These are phyloP conservation scores for Porphyrio hochstetteri DNA, from an alignment of 2,113 vertebrate genomes.

Conservation along the genomic window DNA sequence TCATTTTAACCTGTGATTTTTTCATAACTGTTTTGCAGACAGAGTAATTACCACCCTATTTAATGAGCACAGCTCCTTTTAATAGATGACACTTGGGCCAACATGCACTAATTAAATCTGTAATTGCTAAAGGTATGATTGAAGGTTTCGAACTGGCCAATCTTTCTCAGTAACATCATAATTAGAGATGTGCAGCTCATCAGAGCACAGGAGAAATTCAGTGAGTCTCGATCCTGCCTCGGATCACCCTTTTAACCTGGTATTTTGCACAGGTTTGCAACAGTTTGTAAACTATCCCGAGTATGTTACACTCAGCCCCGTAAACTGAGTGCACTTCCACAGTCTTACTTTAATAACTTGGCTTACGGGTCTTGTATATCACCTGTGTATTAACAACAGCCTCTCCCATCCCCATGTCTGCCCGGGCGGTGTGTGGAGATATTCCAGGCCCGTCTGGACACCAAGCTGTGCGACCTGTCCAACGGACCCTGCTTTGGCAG, in stretches of 20 bases:
- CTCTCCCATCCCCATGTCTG: background rate
- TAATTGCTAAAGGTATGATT: background rate
- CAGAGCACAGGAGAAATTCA: background rate
- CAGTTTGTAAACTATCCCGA: background rate
- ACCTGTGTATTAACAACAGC: background rate
- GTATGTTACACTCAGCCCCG: background rate
- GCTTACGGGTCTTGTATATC: background rate
- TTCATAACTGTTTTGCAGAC: background rate
- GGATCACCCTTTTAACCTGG: background rate
- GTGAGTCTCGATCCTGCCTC: background rate
- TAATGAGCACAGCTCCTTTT: background rate
- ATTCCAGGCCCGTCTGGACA: too few species aligned
- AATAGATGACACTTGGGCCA: background rate
- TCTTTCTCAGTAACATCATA: accelerated
- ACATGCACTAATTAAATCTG: conserved; percentile 13
- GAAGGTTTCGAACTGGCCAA: background rate
- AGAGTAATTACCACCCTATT: conserved; percentile 2
- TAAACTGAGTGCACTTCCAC: background rate
- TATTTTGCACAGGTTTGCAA: background rate
- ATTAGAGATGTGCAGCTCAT: background rate
- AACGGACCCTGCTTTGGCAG: too few species aligned
- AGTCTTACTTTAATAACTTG: background rate
- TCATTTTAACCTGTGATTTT: background rate
- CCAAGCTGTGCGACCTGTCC: too few species aligned
- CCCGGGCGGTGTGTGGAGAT: too few species aligned